These are phyloP conservation scores for Achlya flavicornis DNA, from an alignment of 2,888 invertebrate species.

Conservation along the genomic window DNA sequence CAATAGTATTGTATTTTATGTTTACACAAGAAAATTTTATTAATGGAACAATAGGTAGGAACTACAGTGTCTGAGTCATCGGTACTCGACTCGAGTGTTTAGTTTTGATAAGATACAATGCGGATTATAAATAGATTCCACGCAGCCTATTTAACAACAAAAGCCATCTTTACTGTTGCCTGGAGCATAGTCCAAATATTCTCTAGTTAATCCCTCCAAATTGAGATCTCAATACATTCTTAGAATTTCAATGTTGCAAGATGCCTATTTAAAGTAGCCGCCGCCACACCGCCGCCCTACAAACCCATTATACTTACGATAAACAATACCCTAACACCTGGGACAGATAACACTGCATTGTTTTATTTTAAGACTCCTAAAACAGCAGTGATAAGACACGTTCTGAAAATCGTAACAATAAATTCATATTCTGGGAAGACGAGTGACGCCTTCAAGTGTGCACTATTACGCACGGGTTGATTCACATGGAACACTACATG, in stretches of 20 bases:
- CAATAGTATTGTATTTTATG: constrained; percentile 5
- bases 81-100: not conserved
- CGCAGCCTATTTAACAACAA: not conserved
- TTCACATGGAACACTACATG: not conserved
- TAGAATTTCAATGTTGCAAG: too few species aligned
- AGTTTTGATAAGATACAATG: constrained; percentile 3
- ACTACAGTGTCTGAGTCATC: not conserved
- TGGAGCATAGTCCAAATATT: too few species aligned
- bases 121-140: not conserved
- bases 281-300: not conserved
- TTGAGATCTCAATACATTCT: too few species aligned
- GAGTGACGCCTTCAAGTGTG: not conserved
- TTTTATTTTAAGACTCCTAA: not conserved
- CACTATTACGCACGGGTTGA: not conserved
- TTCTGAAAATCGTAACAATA: not conserved
- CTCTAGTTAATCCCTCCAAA: too few species aligned
- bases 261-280: too few species aligned
- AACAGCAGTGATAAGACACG: not conserved
- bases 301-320: not conserved
- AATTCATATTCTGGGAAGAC: not conserved
- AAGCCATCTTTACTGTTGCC: too few species aligned
- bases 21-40: constrained; percentile 6
- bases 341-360: not conserved
- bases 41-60: constrained; percentile 3
- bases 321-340: not conserved